Base-by-base conservation (phyloP, 2,113 vertebrate species). In the Nematolebias whitei region DNA sequence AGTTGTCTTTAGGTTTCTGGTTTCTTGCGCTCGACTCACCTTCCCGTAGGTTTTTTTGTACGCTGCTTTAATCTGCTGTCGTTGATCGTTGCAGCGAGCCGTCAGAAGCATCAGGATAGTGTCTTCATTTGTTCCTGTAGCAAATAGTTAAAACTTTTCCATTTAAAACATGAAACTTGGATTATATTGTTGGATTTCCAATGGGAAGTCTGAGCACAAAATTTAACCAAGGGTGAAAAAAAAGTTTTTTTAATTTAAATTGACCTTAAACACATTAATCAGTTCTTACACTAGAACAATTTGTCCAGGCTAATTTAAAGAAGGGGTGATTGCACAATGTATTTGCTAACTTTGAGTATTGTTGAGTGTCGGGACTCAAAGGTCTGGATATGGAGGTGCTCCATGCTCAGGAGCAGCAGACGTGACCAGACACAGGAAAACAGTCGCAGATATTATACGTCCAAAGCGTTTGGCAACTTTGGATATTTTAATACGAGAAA, bases 71-170 rank as follows among this genome's bases (percentile, higher is more conserved):
- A 98, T 97, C 83, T 97, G 76, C 89, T 98, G 95, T 56, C 97
- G 94, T 68, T 99, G 97, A 54, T 90, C 85, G 5, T 98, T 98
- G 87, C 89, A 95, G 57, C 96, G 94, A 2, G 93, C 64, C 0
- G 92, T 90, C 75, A 99, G 74, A 57, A 98, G 86, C 67, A 93
- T 96, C 80, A 98, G 83, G 70, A 99, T 79, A 2, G 89, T 67
- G 1, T 95, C 95, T 87, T 99, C 98, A 77, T 98, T 94, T 0
- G 97, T 99, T 43, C 98, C 98, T 99, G 89, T 1, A 85, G 55
- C 45, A 70, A 20, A 41, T 60, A 52, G 59, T 55, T 10, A n/a
- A n/a, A n/a, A n/a, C n/a, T n/a, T n/a, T n/a, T n/a, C n/a, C n/a
- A n/a, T n/a, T 15, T 12, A 19, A 54, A 45, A n/a, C 5, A n/a